These are phyloP conservation scores for Drosophila gunungcola DNA, from an alignment of 1,140 invertebrate genomes.

Conservation along the genomic window DNA sequence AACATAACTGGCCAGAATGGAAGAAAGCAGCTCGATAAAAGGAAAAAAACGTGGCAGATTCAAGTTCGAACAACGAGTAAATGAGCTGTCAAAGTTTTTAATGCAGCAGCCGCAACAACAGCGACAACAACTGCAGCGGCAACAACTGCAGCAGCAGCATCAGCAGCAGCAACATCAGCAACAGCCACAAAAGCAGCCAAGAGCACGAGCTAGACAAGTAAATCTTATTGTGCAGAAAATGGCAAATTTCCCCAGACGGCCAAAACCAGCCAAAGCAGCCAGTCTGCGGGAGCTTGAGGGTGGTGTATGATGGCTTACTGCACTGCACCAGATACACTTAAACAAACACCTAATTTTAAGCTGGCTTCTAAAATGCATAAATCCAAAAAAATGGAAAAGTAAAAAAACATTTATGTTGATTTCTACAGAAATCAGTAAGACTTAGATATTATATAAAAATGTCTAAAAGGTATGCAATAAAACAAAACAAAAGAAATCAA, in stretches of 20 bases:
- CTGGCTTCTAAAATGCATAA: too few relatives aligned
- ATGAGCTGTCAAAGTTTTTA: conserved; percentile 83
- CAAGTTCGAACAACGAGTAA: conserved; percentile 82
- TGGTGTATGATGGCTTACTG: conserved; percentile 42
- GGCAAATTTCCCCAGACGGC: conserved; percentile 82
- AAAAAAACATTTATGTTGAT: too few relatives aligned
- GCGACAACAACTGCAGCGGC: conserved; percentile 29
- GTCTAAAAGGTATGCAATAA: too few relatives aligned
- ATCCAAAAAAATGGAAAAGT: too few relatives aligned
- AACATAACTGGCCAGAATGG: conserved; percentile 51
- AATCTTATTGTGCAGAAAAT: conserved; percentile 83
- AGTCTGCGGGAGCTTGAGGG: conserved; percentile 26
- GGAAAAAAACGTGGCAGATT: conserved; percentile 24
- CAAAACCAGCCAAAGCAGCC: conserved; percentile 62
- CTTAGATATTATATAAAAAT: too few relatives aligned
- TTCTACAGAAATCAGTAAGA: too few relatives aligned
- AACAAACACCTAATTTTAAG: not conserved
- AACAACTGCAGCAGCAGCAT: conserved; percentile 17
- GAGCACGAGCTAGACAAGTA: conserved; percentile 82
- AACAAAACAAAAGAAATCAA: too few relatives aligned
- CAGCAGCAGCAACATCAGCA: conserved; percentile 27
- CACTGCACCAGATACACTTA: conserved; percentile 39
- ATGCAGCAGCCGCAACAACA: conserved; percentile 62
- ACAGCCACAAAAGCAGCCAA: conserved; percentile 71
- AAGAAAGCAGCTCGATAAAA: conserved; percentile 1